phyloP scores from a whole-genome alignment of 2,797 vertebrate species.

The Stomatorhinus walkeri region DNA sequence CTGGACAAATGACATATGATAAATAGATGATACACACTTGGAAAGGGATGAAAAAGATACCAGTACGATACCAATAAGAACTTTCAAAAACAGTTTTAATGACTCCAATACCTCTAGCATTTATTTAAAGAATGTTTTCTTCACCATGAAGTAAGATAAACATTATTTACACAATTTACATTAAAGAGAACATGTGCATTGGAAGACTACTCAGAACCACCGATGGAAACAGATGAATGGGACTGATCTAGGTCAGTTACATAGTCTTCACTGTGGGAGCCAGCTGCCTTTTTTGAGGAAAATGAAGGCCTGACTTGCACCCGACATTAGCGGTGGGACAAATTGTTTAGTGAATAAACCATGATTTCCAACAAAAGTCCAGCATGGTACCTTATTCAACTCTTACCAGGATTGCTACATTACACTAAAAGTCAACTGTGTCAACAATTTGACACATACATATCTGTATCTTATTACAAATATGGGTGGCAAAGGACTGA shows the following conservation, averaged over 20 bases:
- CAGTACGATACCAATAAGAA: slow-evolving; percentile 52
- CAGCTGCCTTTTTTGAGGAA: background rate
- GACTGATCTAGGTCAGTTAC: background rate
- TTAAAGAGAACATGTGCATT: slow-evolving; percentile 25
- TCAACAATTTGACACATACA: background rate
- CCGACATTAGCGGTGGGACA: background rate
- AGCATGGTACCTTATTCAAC: background rate
- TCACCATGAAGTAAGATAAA: slow-evolving; percentile 48
- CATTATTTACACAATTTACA: slow-evolving; percentile 59
- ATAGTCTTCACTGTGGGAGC: background rate
- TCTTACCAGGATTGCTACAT: background rate
- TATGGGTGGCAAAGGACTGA: background rate
- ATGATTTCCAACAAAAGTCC: background rate
- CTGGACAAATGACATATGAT: background rate
- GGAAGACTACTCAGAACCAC: background rate
- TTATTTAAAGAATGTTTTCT: slow-evolving; percentile 40
- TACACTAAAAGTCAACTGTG: background rate
- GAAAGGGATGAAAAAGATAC: slow-evolving; percentile 36
- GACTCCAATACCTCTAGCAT: slow-evolving; percentile 63
- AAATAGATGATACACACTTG: slow-evolving; percentile 41
- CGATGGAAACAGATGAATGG: background rate
- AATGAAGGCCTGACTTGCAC: background rate
- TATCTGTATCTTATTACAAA: background rate
- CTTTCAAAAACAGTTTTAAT: slow-evolving; percentile 44
- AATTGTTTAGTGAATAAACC: background rate